A percentile compares a stretch with the other conserved stretches of the same genome.
phyloP scores from a whole-genome alignment of 1,140 invertebrate genomes.

The Drosophila triauraria region DNA sequence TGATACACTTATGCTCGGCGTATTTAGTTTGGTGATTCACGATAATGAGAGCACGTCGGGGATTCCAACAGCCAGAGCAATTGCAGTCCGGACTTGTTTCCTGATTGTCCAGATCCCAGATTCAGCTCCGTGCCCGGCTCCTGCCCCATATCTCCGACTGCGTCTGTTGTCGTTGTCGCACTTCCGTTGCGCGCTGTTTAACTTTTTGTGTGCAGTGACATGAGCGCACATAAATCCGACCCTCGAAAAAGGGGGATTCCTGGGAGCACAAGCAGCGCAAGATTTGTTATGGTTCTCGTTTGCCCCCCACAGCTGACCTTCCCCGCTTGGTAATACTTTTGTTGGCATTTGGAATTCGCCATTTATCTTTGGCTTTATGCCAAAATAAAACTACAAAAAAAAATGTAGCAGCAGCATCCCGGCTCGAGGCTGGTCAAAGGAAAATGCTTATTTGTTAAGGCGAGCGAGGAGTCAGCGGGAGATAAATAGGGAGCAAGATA shows the following conservation, averaged over 20 bases:
- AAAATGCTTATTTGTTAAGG: slow-evolving; percentile 73
- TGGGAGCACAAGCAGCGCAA: slow-evolving; percentile 46
- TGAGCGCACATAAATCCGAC: slow-evolving; percentile 77
- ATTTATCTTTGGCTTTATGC: slow-evolving; percentile 82
- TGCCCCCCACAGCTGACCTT: slow-evolving; percentile 52
- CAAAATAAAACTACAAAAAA: slow-evolving; percentile 56
- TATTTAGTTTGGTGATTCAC: slow-evolving; percentile 70
- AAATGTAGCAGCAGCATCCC: slow-evolving; percentile 16
- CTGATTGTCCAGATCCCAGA: slow-evolving; percentile 42
- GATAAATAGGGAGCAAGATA: slow-evolving; percentile 21
- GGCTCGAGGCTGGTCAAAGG: slow-evolving; percentile 40
- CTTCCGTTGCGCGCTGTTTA: slow-evolving; percentile 81
- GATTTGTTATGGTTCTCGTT: slow-evolving; percentile 66
- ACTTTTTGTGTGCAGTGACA: slow-evolving; percentile 82
- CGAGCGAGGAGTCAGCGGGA: not conserved
- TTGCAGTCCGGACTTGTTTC: slow-evolving; percentile 59
- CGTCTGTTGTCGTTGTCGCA: slow-evolving; percentile 63
- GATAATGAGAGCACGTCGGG: slow-evolving; percentile 61
- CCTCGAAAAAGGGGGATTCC: slow-evolving; percentile 31
- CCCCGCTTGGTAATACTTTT: slow-evolving; percentile 65
- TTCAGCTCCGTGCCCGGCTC: slow-evolving; percentile 3
- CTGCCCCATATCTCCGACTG: slow-evolving; percentile 16
- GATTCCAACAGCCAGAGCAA: slow-evolving; percentile 58
- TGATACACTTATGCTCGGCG: slow-evolving; percentile 24
- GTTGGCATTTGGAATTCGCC: slow-evolving; percentile 74